phyloP scores from a whole-genome alignment of 2,888 invertebrate species.

The Caprella mutica region DNA sequence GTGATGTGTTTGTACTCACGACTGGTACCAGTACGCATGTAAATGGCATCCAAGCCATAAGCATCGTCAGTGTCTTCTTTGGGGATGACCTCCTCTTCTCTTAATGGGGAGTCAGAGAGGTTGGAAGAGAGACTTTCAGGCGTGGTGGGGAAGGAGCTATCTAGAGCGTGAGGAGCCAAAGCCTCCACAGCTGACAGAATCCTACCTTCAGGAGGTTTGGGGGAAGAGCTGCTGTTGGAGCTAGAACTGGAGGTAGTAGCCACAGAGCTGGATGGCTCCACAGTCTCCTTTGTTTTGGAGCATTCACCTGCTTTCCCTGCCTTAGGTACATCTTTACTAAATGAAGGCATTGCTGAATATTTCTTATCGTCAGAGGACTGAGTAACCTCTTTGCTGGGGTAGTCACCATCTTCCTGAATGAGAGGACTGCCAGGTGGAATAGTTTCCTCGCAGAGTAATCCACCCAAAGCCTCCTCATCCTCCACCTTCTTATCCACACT shows the following conservation, averaged over 20 bases:
- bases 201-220: too few relatives aligned
- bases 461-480: constrained; percentile 21
- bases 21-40: too few relatives aligned
- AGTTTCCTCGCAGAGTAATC: constrained; percentile 30
- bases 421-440: constrained; percentile 34
- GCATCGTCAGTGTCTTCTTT: too few relatives aligned
- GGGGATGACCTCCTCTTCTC: constrained; percentile 14
- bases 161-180: not conserved
- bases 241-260: not conserved
- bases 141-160: constrained; percentile 22
- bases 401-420: constrained; percentile 26
- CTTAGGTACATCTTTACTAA: too few relatives aligned
- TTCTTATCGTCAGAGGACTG: not conserved
- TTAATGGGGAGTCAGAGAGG: constrained; percentile 26
- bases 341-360: too few relatives aligned
- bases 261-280: not conserved
- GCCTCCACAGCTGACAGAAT: too few relatives aligned
- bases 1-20: too few relatives aligned
- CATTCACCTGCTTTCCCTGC: not conserved
- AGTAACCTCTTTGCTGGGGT: constrained; percentile 3
- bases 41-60: too few relatives aligned
- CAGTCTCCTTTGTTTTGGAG: not conserved
- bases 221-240: not conserved
- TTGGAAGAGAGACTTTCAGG: constrained; percentile 29
- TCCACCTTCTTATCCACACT: not conserved